Evolutionary conservation across 2,113 vertebrate species (phyloP).

Genomic region (Corydoras maculifer): DNA sequence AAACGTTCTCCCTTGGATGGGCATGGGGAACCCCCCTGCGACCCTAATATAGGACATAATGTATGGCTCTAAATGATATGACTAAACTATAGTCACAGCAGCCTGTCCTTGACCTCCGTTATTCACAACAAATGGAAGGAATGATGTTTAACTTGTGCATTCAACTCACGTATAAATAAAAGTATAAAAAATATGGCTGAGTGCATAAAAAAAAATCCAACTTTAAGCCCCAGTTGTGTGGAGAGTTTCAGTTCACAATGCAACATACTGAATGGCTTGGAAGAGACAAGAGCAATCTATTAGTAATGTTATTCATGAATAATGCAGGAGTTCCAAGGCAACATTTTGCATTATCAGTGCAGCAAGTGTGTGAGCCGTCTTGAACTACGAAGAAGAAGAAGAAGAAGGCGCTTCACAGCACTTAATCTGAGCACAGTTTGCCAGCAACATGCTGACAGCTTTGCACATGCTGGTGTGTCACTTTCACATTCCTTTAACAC

Average conservation of each 20-base stretch:
- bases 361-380: slow-evolving; percentile 19
- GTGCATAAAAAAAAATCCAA: neutral
- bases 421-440: slow-evolving; percentile 22
- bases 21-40: no score
- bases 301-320: slow-evolving; percentile 34
- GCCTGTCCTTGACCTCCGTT: no score
- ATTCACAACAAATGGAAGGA: no score
- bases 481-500: slow-evolving; percentile 18
- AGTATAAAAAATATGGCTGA: neutral
- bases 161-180: neutral
- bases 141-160: neutral
- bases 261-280: neutral
- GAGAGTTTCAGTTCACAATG: slow-evolving; percentile 1
- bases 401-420: slow-evolving; percentile 21
- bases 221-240: slow-evolving; percentile 8
- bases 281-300: slow-evolving; percentile 26
- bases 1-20: no score
- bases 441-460: slow-evolving; percentile 24
- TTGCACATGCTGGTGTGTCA: slow-evolving; percentile 7
- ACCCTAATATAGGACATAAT: no score
- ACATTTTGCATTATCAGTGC: slow-evolving; percentile 26
- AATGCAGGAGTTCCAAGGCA: slow-evolving; percentile 27
- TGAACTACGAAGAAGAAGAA: slow-evolving; percentile 5
- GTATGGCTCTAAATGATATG: no score
- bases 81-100: no score